These are phyloP conservation scores for Entomobrya proxima DNA, from an alignment of 2,888 invertebrate genomes.

Conservation along the genomic window DNA sequence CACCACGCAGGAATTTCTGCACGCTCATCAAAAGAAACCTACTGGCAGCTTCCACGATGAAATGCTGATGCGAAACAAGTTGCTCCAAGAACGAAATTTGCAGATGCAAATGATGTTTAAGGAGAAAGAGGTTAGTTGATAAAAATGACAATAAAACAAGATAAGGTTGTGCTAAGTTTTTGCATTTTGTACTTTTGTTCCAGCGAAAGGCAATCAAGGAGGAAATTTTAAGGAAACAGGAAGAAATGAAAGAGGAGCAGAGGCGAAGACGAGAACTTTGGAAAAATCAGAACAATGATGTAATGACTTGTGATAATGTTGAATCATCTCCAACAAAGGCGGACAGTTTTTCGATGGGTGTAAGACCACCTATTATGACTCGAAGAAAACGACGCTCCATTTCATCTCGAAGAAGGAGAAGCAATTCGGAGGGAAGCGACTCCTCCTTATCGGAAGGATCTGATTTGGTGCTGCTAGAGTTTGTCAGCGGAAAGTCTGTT, in stretches of 20 bases:
- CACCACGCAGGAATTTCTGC: conserved; percentile 83
- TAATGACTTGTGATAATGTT: conserved; percentile 47
- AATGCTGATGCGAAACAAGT: conserved; percentile 87
- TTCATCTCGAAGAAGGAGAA: conserved; percentile 77
- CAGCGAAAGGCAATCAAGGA: conserved; percentile 84
- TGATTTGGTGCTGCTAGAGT: conserved; percentile 80
- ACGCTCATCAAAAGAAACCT: conserved; percentile 88
- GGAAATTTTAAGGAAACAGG: conserved; percentile 87
- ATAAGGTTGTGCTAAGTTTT: conserved; percentile 22
- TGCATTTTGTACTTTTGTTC: not conserved
- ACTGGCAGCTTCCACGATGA: conserved; percentile 92
- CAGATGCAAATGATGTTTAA: conserved; percentile 80
- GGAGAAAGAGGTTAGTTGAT: conserved; percentile 82
- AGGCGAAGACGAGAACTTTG: conserved; percentile 78
- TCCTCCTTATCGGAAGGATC: conserved; percentile 80
- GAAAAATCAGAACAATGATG: conserved; percentile 37
- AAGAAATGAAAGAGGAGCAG: conserved; percentile 85
- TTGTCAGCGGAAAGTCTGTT: conserved; percentile 80
- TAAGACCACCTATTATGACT: not conserved
- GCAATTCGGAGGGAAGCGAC: conserved; percentile 81
- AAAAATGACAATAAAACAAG: conserved; percentile 20
- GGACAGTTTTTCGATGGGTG: conserved; percentile 22
- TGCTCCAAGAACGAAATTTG: conserved; percentile 81
- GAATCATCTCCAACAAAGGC: conserved; percentile 67
- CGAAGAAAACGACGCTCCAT: conserved; percentile 64